phyloP scores from a whole-genome alignment of 2,113 vertebrate genomes.

The Suncus etruscus region DNA sequence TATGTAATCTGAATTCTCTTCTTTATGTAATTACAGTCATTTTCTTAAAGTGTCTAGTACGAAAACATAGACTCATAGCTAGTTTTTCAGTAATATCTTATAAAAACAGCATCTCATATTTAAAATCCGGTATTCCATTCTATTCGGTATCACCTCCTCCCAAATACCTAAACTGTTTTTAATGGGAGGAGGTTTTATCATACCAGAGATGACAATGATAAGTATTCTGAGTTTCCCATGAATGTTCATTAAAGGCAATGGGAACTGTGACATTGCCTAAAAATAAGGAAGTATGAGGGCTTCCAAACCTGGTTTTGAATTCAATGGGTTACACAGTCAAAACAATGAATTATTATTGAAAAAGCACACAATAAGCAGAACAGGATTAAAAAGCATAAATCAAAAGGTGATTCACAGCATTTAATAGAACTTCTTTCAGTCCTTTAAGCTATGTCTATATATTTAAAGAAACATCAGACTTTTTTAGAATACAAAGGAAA shows the following conservation, averaged over 20 bases:
- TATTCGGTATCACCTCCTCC: not conserved
- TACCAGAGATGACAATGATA: constrained; percentile 33
- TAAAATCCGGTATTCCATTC: constrained; percentile 11
- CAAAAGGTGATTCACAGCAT: constrained; percentile 59
- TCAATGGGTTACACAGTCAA: constrained; percentile 71
- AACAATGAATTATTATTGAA: constrained; percentile 71
- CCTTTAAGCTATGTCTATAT: constrained; percentile 50
- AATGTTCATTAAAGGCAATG: not conserved
- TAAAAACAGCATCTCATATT: constrained; percentile 74
- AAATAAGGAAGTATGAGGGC: constrained; percentile 63
- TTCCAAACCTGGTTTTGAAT: constrained; percentile 70
- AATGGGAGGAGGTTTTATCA: constrained; percentile 34
- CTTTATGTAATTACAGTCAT: constrained; percentile 85
- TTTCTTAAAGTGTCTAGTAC: constrained; percentile 79
- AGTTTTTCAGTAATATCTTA: constrained; percentile 75
- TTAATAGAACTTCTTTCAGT: constrained; percentile 67
- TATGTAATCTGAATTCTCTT: constrained; percentile 81
- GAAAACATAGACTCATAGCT: constrained; percentile 83
- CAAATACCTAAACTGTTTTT: constrained; percentile 38
- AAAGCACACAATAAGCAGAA: constrained; percentile 52
- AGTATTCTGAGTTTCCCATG: constrained; percentile 28
- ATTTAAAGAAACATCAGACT: constrained; percentile 29
- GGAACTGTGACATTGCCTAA: not conserved
- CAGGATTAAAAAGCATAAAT: constrained; percentile 35
- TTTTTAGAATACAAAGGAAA: constrained; percentile 62